Percentiles rank a stretch among this genome's conserved stretches.
phyloP scores from a whole-genome alignment of 2,797 vertebrate genomes.

The Psittacula echo region DNA sequence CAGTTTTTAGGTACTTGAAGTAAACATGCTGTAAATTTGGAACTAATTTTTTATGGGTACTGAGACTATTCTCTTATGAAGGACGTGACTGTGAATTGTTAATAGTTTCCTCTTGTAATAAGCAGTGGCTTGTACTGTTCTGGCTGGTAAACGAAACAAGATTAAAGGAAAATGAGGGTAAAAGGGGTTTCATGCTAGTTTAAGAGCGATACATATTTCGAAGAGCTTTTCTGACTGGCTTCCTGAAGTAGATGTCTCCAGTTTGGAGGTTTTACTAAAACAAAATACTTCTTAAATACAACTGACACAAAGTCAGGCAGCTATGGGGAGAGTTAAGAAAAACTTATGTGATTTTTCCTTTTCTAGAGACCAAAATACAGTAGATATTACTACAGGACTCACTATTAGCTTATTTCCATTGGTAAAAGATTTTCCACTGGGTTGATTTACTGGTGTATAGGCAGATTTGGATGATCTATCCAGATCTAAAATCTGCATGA shows the following conservation, averaged over 20 bases:
- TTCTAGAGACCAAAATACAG: background rate
- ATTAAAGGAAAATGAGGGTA: background rate
- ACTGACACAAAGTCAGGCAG: background rate
- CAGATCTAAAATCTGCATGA: background rate
- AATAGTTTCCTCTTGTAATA: background rate
- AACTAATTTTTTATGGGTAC: background rate
- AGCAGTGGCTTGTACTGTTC: background rate
- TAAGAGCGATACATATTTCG: background rate
- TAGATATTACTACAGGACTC: background rate
- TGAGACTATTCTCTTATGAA: background rate
- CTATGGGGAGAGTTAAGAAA: background rate
- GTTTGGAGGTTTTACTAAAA: background rate
- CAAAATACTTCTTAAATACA: background rate
- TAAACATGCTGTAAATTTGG: background rate
- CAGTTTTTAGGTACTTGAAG: background rate
- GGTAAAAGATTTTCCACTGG: background rate
- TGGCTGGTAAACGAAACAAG: background rate
- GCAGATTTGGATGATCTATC: background rate
- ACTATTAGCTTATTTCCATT: background rate
- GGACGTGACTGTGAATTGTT: accelerated
- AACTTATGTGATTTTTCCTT: accelerated
- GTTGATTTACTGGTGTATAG: background rate
- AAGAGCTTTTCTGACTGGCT: background rate
- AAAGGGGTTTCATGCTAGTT: accelerated
- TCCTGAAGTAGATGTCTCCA: background rate